These are phyloP conservation scores for Phanerotoma sp. DNA, from an alignment of 2,888 invertebrate species.

Conservation along the genomic window DNA sequence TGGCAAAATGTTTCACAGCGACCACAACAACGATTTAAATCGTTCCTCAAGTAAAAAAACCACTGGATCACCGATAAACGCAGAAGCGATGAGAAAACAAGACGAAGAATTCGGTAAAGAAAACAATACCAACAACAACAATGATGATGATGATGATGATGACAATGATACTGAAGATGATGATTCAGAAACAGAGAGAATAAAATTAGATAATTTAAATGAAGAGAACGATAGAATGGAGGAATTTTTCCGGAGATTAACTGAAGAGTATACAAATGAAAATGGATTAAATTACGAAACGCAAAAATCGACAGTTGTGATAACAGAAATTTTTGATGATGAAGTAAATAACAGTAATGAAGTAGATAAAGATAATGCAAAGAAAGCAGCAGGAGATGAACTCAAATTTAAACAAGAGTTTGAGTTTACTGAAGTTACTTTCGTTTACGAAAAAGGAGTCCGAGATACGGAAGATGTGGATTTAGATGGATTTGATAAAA, in stretches of 20 bases:
- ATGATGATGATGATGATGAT: neutral
- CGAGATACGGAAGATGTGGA: no score
- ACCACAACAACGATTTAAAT: conserved; percentile 7
- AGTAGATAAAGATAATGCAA: neutral
- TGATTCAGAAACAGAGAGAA: neutral
- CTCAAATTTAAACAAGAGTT: no score
- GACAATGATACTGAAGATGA: neutral
- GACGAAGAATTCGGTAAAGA: conserved; percentile 19
- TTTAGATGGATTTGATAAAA: no score
- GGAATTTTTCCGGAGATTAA: neutral
- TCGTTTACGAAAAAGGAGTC: no score
- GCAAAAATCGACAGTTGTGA: conserved; percentile 3
- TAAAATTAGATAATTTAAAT: neutral
- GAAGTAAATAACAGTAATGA: neutral
- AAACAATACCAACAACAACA: neutral
- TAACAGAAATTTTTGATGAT: conserved; percentile 9
- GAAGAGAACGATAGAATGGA: neutral
- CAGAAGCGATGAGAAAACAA: conserved; percentile 12
- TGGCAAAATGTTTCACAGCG: conserved; percentile 36
- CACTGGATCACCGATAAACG: neutral
- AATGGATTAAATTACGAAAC: neutral
- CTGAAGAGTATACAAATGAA: neutral
- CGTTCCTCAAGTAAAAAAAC: neutral
- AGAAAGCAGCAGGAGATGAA: neutral
- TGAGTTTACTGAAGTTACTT: no score